Evolutionary conservation across 2,797 vertebrate species (phyloP).

Genomic region (Linurgus olivaceus): DNA sequence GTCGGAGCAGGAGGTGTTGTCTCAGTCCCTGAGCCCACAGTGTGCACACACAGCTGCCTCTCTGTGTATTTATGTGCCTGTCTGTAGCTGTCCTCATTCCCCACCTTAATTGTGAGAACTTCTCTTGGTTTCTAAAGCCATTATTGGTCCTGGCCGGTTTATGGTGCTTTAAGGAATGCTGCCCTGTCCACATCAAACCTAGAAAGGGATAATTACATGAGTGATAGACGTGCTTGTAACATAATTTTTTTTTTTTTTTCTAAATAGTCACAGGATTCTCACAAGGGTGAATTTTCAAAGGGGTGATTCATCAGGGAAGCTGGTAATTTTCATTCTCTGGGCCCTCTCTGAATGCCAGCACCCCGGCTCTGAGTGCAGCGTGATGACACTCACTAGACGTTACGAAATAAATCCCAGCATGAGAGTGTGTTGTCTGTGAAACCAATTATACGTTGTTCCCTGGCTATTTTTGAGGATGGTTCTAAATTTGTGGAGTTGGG

Average conservation of each 20-base stretch:
- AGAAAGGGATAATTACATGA: slow-evolving; percentile 66
- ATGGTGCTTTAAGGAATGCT: slow-evolving; percentile 63
- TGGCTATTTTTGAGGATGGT: slow-evolving; percentile 55
- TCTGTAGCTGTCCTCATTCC: slow-evolving; percentile 16
- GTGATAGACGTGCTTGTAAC: slow-evolving; percentile 32
- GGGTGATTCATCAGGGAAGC: slow-evolving; percentile 26
- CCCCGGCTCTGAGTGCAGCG: background rate
- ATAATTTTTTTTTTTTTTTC: slow-evolving; percentile 29
- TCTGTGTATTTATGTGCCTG: slow-evolving; percentile 54
- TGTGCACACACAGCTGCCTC: background rate
- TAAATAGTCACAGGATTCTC: slow-evolving; percentile 58
- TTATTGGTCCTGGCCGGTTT: slow-evolving; percentile 52
- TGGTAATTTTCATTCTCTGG: slow-evolving; percentile 55
- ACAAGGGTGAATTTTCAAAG: slow-evolving; percentile 61
- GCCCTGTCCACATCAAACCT: slow-evolving; percentile 70
- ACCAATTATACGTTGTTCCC: slow-evolving; percentile 59
- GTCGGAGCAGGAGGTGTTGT: background rate
- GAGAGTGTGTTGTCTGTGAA: slow-evolving; percentile 57
- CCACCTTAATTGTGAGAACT: slow-evolving; percentile 75
- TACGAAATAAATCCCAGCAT: slow-evolving; percentile 55
- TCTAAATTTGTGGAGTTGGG: slow-evolving; percentile 59
- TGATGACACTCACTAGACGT: slow-evolving; percentile 56
- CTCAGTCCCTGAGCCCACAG: slow-evolving; percentile 18
- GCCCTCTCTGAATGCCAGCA: slow-evolving; percentile 17
- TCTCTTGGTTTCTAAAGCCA: slow-evolving; percentile 51